Conservation (phyloP, 1,140 invertebrate species). For the Episyrphus balteatus region DNA sequence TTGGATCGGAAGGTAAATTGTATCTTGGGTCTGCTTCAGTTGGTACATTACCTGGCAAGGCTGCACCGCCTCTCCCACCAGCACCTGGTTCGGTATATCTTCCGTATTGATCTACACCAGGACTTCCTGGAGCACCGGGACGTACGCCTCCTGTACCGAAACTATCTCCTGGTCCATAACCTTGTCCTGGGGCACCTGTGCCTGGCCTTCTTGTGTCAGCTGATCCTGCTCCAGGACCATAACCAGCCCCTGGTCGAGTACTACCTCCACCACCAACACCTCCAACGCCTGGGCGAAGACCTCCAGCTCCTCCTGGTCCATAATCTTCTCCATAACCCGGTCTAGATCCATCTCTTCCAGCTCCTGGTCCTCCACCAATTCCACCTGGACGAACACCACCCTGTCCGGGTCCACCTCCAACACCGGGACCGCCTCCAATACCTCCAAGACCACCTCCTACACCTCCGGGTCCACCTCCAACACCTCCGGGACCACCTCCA, state of each 20-base stretch:
- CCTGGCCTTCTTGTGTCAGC: neutral
- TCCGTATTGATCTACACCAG: neutral
- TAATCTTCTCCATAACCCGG: neutral
- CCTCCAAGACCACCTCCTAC: neutral
- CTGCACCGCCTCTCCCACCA: neutral
- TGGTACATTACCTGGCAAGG: neutral
- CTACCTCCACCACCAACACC: neutral
- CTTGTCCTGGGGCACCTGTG: neutral
- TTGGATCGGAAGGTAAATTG: too few species aligned
- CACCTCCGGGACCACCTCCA: neutral
- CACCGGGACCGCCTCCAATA: neutral
- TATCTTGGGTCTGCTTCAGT: too few species aligned
- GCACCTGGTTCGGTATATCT: neutral
- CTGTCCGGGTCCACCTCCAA: neutral
- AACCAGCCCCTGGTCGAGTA: neutral
- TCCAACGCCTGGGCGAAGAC: neutral
- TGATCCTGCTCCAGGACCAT: neutral
- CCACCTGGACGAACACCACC: neutral
- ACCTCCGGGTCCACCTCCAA: constrained; percentile 3
- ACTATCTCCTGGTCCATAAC: neutral
- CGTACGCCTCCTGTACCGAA: neutral
- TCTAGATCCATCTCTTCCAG: neutral
- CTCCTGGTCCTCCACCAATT: neutral
- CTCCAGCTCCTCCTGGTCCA: constrained; percentile 2
- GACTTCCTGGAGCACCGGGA: neutral